A percentile compares a stretch with the other conserved stretches of the same genome.
phyloP scores from a whole-genome alignment of 2,797 vertebrate species.

The Xenopus petersii region DNA sequence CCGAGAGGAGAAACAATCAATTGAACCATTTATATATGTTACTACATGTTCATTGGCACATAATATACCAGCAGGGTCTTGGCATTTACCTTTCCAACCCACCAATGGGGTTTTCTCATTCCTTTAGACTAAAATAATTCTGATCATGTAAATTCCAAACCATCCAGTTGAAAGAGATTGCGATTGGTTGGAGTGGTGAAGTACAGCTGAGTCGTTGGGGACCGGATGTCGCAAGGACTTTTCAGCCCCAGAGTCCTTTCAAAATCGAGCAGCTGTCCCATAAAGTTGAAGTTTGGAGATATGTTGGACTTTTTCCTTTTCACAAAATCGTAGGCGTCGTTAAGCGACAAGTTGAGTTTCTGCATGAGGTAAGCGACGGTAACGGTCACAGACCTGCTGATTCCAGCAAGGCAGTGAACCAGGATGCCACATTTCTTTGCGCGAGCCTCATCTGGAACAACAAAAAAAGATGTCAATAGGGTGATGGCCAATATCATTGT shows the following conservation, averaged over 20 bases:
- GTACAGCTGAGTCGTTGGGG: constrained; percentile 85
- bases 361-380: constrained; percentile 98
- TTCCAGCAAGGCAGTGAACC: constrained; percentile 95
- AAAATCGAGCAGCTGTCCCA: constrained; percentile 97
- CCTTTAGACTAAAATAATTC: background rate
- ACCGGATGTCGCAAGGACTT: constrained; percentile 90
- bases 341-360: constrained; percentile 96
- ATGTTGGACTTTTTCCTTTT: constrained; percentile 98
- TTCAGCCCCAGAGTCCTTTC: constrained; percentile 93
- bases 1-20: constrained; percentile 63
- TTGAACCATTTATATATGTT: constrained; percentile 64
- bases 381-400: constrained; percentile 94
- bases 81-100: constrained; percentile 55
- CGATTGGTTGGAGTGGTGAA: constrained; percentile 96
- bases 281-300: constrained; percentile 98
- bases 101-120: constrained; percentile 18
- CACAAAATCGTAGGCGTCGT: constrained; percentile 95
- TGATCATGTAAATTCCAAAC: constrained; percentile 91
- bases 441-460: constrained; percentile 87
- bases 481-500: background rate
- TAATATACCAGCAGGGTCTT: background rate
- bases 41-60: constrained; percentile 16
- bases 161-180: constrained; percentile 94
- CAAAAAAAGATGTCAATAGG: constrained; percentile 20
- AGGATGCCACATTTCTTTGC: constrained; percentile 95